These are phyloP conservation scores for Sus cebifrons DNA, from an alignment of 2,797 vertebrate species.

Conservation along the genomic window DNA sequence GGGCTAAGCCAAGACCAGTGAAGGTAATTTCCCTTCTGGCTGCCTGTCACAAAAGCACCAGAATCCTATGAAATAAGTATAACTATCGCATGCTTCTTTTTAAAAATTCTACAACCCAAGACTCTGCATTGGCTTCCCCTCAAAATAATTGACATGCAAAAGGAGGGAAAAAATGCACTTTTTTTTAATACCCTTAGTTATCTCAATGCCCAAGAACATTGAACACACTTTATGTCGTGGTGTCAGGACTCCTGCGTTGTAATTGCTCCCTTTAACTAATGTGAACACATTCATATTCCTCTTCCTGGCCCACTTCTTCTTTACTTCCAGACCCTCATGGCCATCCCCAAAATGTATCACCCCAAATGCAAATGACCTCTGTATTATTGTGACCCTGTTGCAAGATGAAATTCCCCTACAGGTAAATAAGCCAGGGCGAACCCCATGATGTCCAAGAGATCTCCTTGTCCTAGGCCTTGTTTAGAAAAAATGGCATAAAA, in stretches of 20 bases:
- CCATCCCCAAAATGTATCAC: not conserved
- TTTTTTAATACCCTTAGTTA: conserved; percentile 40
- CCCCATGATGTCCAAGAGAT: not conserved
- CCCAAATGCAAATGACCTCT: not conserved
- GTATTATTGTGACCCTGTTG: not conserved
- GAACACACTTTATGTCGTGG: not conserved
- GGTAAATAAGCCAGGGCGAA: not conserved
- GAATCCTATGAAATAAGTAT: conserved; percentile 66
- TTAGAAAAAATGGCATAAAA: not conserved
- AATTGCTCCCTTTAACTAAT: not conserved
- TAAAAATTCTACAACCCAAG: conserved; percentile 45
- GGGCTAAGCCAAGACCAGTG: conserved; percentile 49
- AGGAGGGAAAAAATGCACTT: not conserved
- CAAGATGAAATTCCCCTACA: not conserved
- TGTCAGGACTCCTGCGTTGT: not conserved
- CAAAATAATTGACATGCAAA: not conserved
- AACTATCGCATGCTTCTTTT: not conserved
- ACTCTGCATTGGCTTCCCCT: not conserved
- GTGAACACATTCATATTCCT: not conserved
- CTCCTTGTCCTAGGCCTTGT: not conserved
- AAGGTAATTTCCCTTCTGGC: conserved; percentile 79
- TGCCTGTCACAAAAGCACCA: conserved; percentile 70
- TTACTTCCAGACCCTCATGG: not conserved
- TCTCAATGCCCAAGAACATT: not conserved
- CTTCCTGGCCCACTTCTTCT: not conserved